Evolutionary conservation across 2,113 vertebrate genomes (phyloP), one percentile per base, ranked within the genome.

Genomic region (Dermatemys mawii): DNA sequence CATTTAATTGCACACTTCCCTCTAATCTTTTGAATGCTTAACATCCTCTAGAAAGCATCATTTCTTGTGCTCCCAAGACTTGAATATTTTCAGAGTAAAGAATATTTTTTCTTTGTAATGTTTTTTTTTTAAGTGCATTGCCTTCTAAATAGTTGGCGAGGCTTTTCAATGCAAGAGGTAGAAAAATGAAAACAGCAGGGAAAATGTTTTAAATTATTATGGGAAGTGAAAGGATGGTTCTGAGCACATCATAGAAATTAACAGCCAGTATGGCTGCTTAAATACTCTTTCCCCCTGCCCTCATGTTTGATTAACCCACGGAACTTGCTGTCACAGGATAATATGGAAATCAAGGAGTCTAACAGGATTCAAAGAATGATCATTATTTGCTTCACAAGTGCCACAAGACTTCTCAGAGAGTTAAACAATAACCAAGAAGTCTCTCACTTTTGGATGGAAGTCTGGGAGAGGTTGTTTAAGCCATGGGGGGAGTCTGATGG

Each of bases 171-270:
- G 94, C 94, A 84, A 93, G 90, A 81, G 86, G 19, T 6, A 93
- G 95, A 21, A 89, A 88, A 95, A 97, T 95, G 75, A 90, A 91
- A 96, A 95, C 95, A 96, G 96, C 91, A 95, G 97, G 97, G 93
- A 95, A 76, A 95, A 95, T 96, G 94, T 95, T 96, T 97, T 96
- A 96, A 96, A 97, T 96, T 91, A 95, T 97, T 96, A 91, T 48
- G 41, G 88, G 94, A 87, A 96, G 93, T 92, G 94, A 90, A 96
- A 96, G 94, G 95, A 94, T 95, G 96, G 95, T 87, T 96, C 91
- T 50, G 92, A 94, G 90, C 94, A 38, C 81, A 84, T 94, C 92
- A 89, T 87, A 94, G 95, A 93, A 96, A 97, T 96, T 95, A 97
- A 92, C 91, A 94, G 70, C 95, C 90, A 86, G 92, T 86, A 88